Evolutionary conservation across 2,113 vertebrate genomes (phyloP), one percentile per base, ranked within the genome.

Genomic region (Chiloscyllium plagiosum): DNA sequence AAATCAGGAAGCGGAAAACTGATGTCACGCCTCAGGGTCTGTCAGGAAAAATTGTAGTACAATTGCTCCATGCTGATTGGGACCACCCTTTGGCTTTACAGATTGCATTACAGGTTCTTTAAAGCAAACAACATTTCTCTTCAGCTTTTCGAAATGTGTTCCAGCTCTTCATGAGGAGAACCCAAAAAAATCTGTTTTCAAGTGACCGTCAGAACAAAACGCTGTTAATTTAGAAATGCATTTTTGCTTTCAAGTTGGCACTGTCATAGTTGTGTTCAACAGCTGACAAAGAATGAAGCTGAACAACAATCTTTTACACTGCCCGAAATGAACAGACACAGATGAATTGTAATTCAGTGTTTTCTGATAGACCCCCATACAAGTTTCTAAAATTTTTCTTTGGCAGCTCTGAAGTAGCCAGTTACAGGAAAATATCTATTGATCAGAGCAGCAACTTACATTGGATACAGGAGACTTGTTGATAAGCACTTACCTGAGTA

Each of bases 1-100:
- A 90, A 90, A 65, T 56, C 87, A 90, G 87, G 87, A 90, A 61
- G 87, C 56, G 87, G 50, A 61, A 90, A 61, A 90, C 87, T 89
- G 86, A 89, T 89, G 86, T 89, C 86, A 89, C 22, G 86, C 50
- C 86, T n/a, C 13, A 65, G 87, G 87, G 52, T 65, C 52, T 61
- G 52, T 56, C 52, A 61, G 87, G 87, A 61, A 56, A 90, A 61
- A 61, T 90, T 90, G 87, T 90, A 15, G 87, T 90, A 33, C 87
- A 90, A 90, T 90, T 65, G 87, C 87, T 56, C 52, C 22, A 56
- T 56, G 86, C 86, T 89, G 86, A 89, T 89, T 89, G 86, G 86
- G 26, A 89, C 86, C 50, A 89, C 86, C 86, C 86, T 89, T 26
- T 52, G 86, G 86, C 50, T 89, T 89, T 89, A 15, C 86, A 89